Evolutionary conservation across 2,113 vertebrate species (phyloP).

Genomic region (Labrus mixtus): DNA sequence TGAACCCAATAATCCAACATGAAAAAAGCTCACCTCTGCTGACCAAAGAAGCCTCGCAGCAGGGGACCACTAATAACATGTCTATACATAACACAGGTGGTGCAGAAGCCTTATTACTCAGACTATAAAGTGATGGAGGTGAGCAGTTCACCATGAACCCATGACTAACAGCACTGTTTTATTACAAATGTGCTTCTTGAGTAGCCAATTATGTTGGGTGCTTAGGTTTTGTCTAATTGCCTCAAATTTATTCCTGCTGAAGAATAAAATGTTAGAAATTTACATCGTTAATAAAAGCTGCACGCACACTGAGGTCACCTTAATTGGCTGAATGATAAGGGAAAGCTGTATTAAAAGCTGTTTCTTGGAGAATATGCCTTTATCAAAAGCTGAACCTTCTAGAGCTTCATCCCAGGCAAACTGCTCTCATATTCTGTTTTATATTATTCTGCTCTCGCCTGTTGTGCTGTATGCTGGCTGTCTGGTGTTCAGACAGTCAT

Average conservation of each 20-base stretch:
- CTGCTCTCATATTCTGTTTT: slow-evolving; percentile 1
- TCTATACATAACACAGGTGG: background rate
- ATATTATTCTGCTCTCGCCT: slow-evolving; percentile 38
- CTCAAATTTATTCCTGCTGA: slow-evolving; percentile 14
- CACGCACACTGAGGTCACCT: background rate
- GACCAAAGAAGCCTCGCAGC: slow-evolving; percentile 3
- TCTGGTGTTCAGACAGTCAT: slow-evolving; percentile 77
- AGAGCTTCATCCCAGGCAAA: background rate
- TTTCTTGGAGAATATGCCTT: slow-evolving; percentile 5
- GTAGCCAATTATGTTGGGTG: slow-evolving; percentile 19
- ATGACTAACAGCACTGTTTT: slow-evolving; percentile 30
- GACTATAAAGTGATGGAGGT: slow-evolving; percentile 9
- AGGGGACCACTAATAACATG: background rate
- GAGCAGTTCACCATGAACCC: slow-evolving; percentile 14
- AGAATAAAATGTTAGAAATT: slow-evolving; percentile 32
- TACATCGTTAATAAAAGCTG: slow-evolving; percentile 28
- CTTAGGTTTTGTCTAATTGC: slow-evolving; percentile 32
- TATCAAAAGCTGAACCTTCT: slow-evolving; percentile 7
- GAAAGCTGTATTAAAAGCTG: slow-evolving; percentile 3
- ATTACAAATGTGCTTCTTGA: slow-evolving; percentile 27
- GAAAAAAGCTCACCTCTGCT: background rate
- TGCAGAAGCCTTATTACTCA: background rate
- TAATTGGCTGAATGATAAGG: slow-evolving; percentile 26
- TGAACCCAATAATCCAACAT: background rate
- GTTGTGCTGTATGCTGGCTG: slow-evolving; percentile 56